A percentile compares a stretch with the other conserved stretches of the same genome.
Conservation (phyloP, 2,113 vertebrate species). For the Reinhardtius hippoglossoides region DNA sequence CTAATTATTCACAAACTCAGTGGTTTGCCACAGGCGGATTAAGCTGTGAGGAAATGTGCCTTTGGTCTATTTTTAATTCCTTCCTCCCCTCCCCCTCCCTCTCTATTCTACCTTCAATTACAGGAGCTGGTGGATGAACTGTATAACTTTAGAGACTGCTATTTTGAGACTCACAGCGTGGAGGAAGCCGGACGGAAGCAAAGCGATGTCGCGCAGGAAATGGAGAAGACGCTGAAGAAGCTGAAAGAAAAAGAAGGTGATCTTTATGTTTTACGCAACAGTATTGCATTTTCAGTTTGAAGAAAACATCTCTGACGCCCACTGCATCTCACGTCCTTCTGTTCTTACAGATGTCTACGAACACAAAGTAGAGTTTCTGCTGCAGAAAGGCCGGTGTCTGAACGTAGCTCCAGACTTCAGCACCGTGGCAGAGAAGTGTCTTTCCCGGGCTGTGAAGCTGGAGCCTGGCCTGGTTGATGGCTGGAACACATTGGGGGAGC, state of each 20-base stretch:
- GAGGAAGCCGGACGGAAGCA: slow-evolving; percentile 87
- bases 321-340: background rate
- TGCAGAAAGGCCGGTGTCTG: slow-evolving; percentile 88
- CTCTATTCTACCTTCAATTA: background rate
- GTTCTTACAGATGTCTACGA: slow-evolving; percentile 77
- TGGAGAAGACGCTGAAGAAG: slow-evolving; percentile 81
- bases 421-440: slow-evolving; percentile 83
- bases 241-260: slow-evolving; percentile 86
- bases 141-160: slow-evolving; percentile 88
- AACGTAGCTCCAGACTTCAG: slow-evolving; percentile 86
- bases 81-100: background rate
- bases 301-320: background rate
- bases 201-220: slow-evolving; percentile 82
- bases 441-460: slow-evolving; percentile 91
- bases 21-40: background rate
- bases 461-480: slow-evolving; percentile 88
- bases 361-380: slow-evolving; percentile 83
- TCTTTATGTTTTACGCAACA: background rate
- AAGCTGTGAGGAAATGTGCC: background rate
- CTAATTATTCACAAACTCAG: too few relatives aligned
- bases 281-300: background rate
- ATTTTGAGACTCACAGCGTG: slow-evolving; percentile 88
- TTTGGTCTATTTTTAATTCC: background rate
- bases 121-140: slow-evolving; percentile 89
- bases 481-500: slow-evolving; percentile 93